Conservation (phyloP, 2,113 vertebrate species). For the Serinus canaria region DNA sequence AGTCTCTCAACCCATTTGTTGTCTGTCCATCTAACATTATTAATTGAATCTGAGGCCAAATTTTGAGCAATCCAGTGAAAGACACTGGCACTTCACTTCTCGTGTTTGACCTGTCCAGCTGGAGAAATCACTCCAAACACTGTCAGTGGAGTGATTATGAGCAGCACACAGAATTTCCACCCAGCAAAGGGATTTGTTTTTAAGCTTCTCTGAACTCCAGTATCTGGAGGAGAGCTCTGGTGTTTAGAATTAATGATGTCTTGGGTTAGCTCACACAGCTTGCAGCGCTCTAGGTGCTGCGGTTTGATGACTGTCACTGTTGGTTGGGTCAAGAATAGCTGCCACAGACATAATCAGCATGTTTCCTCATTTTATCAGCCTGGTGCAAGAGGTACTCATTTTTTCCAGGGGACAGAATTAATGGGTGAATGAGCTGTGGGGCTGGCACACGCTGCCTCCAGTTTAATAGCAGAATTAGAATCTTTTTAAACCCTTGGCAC, state of each 20-base stretch:
- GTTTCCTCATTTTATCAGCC: constrained; percentile 59
- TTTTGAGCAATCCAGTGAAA: neutral
- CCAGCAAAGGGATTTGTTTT: constrained; percentile 58
- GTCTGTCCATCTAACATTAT: neutral
- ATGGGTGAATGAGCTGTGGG: constrained; percentile 58
- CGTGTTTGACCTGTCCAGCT: neutral
- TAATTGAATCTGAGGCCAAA: neutral
- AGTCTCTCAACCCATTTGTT: neutral
- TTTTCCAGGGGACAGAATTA: constrained; percentile 63
- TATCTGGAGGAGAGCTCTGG: constrained; percentile 38
- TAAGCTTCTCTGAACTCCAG: constrained; percentile 55
- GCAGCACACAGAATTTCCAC: constrained; percentile 15
- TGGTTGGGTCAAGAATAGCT: constrained; percentile 67
- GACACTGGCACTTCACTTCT: neutral
- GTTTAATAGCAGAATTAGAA: constrained; percentile 67
- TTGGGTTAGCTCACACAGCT: constrained; percentile 56
- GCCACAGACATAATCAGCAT: constrained; percentile 54
- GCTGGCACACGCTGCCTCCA: constrained; percentile 42
- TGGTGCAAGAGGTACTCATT: constrained; percentile 48
- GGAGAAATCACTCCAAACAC: neutral
- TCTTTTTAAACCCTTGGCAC: constrained; percentile 63
- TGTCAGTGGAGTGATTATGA: neutral
- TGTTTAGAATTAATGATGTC: constrained; percentile 68
- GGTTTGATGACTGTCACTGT: constrained; percentile 59
- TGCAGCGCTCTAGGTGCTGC: constrained; percentile 33